These are phyloP conservation scores for Calameuta idolon DNA, from an alignment of 2,888 invertebrate genomes.

Conservation along the genomic window DNA sequence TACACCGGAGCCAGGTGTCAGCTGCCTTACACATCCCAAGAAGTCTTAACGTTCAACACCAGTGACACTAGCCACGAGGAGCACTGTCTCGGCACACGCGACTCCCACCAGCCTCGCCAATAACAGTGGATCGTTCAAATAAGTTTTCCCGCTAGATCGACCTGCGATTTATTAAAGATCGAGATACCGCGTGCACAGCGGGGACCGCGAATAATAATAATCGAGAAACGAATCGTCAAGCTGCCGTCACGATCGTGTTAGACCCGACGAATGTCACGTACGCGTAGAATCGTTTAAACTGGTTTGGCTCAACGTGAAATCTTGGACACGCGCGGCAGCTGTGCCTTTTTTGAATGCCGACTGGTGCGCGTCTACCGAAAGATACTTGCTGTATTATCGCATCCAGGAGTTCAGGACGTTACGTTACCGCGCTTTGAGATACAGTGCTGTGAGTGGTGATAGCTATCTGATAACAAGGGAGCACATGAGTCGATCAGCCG, in stretches of 20 bases:
- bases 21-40: not conserved
- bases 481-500: slow-evolving; percentile 15
- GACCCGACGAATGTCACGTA: not conserved
- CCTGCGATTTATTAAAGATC: not conserved
- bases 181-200: not conserved
- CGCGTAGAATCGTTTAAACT: too few species aligned
- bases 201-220: not conserved
- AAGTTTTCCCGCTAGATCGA: not conserved
- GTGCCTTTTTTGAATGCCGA: not conserved
- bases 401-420: not conserved
- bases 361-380: not conserved
- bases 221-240: not conserved
- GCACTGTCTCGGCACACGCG: not conserved
- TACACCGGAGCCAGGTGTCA: not conserved
- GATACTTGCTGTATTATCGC: not conserved
- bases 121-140: not conserved
- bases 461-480: slow-evolving; percentile 24
- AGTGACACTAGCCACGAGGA: not conserved
- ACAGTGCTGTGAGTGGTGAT: slow-evolving; percentile 55
- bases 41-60: not conserved
- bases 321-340: not conserved
- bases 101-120: not conserved
- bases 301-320: too few species aligned
- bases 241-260: not conserved
- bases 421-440: not conserved